Conservation (phyloP, 2,888 invertebrate genomes). For the Coenonympha glycerion region DNA sequence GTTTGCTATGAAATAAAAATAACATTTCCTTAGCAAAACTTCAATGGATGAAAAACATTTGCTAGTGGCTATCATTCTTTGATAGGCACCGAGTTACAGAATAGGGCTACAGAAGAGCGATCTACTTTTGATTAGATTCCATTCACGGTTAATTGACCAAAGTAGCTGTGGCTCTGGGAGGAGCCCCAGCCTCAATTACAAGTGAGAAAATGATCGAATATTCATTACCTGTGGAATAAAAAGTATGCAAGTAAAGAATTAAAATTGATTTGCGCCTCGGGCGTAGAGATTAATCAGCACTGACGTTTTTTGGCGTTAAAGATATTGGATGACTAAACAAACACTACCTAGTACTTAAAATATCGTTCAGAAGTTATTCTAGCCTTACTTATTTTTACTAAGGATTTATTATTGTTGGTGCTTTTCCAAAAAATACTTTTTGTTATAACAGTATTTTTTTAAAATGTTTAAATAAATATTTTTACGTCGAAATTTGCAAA, state of each 20-base stretch:
- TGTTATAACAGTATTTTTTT: too few relatives aligned
- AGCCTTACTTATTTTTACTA: too few relatives aligned
- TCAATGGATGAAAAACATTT: too few relatives aligned
- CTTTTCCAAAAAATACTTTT: too few relatives aligned
- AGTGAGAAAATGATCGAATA: conserved; percentile 24
- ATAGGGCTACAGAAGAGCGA: conserved; percentile 47
- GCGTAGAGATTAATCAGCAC: conserved; percentile 8
- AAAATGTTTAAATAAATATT: too few relatives aligned
- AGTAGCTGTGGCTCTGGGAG: conserved; percentile 14
- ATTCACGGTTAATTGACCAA: conserved; percentile 53
- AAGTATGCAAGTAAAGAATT: conserved; percentile 12
- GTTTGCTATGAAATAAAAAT: too few relatives aligned
- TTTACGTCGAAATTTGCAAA: too few relatives aligned
- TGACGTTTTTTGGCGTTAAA: conserved; percentile 1
- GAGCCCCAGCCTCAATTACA: conserved; percentile 5
- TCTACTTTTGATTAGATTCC: conserved; percentile 58
- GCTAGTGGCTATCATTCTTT: too few relatives aligned
- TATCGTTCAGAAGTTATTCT: too few relatives aligned
- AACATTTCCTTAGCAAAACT: too few relatives aligned
- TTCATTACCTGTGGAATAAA: conserved; percentile 17
- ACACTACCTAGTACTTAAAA: not conserved
- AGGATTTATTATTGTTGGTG: too few relatives aligned
- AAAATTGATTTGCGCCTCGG: conserved; percentile 3
- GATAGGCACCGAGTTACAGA: too few relatives aligned
- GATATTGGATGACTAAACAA: not conserved